These are phyloP conservation scores for Hippoglossus hippoglossus DNA, from an alignment of 2,797 vertebrate species.

Conservation along the genomic window DNA sequence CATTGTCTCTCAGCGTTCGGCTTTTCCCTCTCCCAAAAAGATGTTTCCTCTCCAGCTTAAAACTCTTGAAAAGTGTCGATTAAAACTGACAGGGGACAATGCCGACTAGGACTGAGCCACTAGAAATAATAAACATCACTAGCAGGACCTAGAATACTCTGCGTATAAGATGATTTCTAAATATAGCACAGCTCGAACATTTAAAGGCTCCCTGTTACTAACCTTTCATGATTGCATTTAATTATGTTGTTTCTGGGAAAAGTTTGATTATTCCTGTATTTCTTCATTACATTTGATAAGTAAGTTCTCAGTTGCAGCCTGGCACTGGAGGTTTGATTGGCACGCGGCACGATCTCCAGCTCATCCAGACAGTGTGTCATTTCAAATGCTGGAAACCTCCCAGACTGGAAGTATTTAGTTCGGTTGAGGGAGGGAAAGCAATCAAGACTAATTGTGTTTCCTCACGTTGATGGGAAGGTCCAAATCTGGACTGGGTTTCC, in stretches of 20 bases:
- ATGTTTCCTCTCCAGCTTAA: constrained; percentile 49
- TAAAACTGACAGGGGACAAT: constrained; percentile 51
- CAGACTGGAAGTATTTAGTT: constrained; percentile 38
- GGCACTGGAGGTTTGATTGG: constrained; percentile 35
- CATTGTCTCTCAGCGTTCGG: constrained; percentile 49
- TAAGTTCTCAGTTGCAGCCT: constrained; percentile 6
- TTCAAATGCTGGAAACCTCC: constrained; percentile 30
- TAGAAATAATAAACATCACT: constrained; percentile 33
- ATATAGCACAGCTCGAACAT: not conserved
- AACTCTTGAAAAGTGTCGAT: constrained; percentile 63
- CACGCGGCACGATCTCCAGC: not conserved
- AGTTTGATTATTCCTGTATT: not conserved
- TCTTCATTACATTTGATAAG: constrained; percentile 3
- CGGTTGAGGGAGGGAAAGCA: constrained; percentile 39
- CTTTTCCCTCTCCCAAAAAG: constrained; percentile 43
- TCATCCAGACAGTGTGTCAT: constrained; percentile 32
- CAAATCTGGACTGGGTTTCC: constrained; percentile 20
- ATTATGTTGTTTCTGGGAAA: constrained; percentile 7
- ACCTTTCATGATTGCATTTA: constrained; percentile 3
- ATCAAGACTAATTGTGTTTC: constrained; percentile 58
- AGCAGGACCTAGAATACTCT: constrained; percentile 4
- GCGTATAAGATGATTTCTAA: constrained; percentile 15
- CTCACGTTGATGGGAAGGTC: constrained; percentile 24
- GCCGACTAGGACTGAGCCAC: constrained; percentile 16
- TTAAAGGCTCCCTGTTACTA: constrained; percentile 19